A percentile compares a stretch with the other conserved stretches of the same genome.
phyloP scores from a whole-genome alignment of 2,113 vertebrate genomes.

The Etheostoma cragini region DNA sequence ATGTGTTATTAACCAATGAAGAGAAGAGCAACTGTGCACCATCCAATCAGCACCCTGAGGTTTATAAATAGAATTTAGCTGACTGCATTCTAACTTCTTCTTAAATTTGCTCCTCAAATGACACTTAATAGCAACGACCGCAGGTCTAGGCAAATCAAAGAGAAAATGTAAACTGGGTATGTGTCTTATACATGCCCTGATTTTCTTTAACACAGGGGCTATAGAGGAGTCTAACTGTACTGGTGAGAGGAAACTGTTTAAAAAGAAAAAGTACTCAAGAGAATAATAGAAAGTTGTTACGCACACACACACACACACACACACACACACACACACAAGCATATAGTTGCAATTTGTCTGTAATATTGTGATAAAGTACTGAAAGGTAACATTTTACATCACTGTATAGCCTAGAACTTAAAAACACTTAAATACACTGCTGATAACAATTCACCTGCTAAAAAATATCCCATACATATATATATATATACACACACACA shows the following conservation, averaged over 20 bases:
- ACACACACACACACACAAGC: constrained; percentile 24
- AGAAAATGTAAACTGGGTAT: constrained; percentile 11
- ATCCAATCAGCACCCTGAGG: constrained; percentile 72
- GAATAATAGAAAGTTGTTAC: constrained; percentile 26
- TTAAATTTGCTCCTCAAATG: constrained; percentile 40
- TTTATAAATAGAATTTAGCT: constrained; percentile 79
- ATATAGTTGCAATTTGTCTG: too few species aligned
- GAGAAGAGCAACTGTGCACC: constrained; percentile 27
- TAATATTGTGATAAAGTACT: too few species aligned
- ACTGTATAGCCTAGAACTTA: too few species aligned
- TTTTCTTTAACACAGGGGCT: constrained; percentile 11
- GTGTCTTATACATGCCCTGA: not conserved
- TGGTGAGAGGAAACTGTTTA: constrained; percentile 28
- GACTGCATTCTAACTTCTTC: constrained; percentile 51
- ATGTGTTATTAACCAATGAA: constrained; percentile 76
- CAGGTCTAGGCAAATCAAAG: not conserved
- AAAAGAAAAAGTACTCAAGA: constrained; percentile 17
- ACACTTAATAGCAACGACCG: constrained; percentile 30
- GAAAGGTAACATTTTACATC: too few species aligned
- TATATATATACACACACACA: constrained; percentile 3
- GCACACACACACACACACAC: constrained; percentile 9
- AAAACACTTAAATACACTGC: too few species aligned
- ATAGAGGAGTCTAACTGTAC: too few species aligned
- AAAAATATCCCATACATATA: too few species aligned
- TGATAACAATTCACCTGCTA: too few species aligned